Evolutionary conservation across 2,888 invertebrate species (phyloP), one percentile per base, ranked within the genome.

Genomic region (Thysanoteuthis rhombus): DNA sequence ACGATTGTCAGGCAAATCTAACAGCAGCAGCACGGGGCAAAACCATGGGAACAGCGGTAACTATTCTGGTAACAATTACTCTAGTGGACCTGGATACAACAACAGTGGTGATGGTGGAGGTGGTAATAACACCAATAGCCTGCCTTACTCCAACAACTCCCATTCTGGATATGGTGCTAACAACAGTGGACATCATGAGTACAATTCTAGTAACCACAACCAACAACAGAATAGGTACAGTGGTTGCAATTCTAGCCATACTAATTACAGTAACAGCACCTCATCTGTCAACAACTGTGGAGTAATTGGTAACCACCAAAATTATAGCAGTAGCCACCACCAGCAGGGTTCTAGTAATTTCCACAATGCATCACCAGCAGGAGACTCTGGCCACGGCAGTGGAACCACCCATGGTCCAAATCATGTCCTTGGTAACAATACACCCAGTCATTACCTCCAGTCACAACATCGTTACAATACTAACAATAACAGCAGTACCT

Each of bases 1-100:
- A 36, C 47, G 93, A 58, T 58, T 93, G 58, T 93, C 93, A 4
- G 93, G 93, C n/a, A 93, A 93, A 93, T 32, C 93, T 36, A 93
- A 58, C 58, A 58, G 36, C 93, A 47, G 5, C 45, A 45, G n/a
- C 45, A n/a, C 92, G 19, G 92, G 42, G 16, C 92, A 92, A 40
- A 93, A 38, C 47, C 93, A 93, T 52, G 93, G 58, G 2, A 39
- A 93, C 36, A 93, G 93, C 36, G n/a, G n/a, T 92, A 92, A 92
- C n/a, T 92, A 92, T 32, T 36, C 52, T 25, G 28, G 52, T 58
- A 58, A 93, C 38, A 93, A 28, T 52, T 58, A 93, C 52, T 47
- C 39, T 93, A 32, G 45, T 52, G 42, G 91, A 38, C 91, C 39
- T 91, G 91, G 91, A 32, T 42, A 91, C 32, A 91, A 42, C 39